These are phyloP conservation scores for Etheostoma spectabile DNA, from an alignment of 2,113 vertebrate species.

Conservation along the genomic window DNA sequence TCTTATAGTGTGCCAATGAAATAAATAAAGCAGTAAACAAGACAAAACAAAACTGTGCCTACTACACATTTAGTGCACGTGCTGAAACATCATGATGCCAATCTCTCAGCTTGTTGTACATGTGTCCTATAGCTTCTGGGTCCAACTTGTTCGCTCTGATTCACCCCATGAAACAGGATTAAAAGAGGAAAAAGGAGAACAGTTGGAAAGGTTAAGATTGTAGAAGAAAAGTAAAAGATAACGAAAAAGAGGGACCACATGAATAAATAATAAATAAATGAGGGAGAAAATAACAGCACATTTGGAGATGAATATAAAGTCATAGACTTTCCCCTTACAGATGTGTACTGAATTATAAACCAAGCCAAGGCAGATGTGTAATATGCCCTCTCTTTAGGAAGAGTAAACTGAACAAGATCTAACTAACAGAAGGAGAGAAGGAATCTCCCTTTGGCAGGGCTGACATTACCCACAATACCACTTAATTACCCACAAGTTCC, in stretches of 20 bases:
- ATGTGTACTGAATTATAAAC: conserved; percentile 7
- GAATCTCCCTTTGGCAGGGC: conserved; percentile 48
- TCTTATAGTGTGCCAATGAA: conserved; percentile 14
- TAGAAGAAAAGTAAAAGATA: conserved; percentile 13
- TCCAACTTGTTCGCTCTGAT: conserved; percentile 87
- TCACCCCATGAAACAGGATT: conserved; percentile 79
- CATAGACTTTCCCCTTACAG: background rate
- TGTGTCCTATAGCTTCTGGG: conserved; percentile 91
- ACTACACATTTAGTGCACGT: conserved; percentile 93
- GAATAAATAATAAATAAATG: background rate
- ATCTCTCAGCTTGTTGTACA: conserved; percentile 97
- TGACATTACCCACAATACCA: conserved; percentile 64
- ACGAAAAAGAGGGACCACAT: conserved; percentile 10
- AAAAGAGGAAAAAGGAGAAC: conserved; percentile 2
- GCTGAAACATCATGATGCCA: conserved; percentile 97
- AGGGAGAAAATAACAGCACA: background rate
- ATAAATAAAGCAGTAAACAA: conserved; percentile 49
- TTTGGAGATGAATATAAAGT: background rate
- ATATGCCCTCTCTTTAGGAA: conserved; percentile 10
- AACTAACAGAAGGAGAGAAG: conserved; percentile 23
- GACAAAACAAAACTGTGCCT: conserved; percentile 57
- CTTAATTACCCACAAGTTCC: conserved; percentile 65
- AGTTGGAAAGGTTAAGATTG: conserved; percentile 35
- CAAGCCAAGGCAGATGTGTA: background rate
- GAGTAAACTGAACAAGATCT: conserved; percentile 20